phyloP scores from a whole-genome alignment of 35 echinoderm and acorn worm species.

The Heliocidaris erythrogramma region DNA sequence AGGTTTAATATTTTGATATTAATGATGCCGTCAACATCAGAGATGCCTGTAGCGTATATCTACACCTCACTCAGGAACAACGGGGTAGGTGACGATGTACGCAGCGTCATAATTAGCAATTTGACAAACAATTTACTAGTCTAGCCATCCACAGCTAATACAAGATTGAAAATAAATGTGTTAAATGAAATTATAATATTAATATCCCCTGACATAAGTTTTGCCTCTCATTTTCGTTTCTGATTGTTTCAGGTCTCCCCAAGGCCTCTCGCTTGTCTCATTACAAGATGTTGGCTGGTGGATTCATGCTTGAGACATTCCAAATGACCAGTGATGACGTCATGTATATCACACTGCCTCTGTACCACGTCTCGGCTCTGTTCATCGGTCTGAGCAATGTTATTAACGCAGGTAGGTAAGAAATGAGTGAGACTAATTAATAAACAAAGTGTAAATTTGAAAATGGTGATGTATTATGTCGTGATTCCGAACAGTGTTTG shows the following conservation, averaged over 20 bases:
- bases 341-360: conserved; percentile 89
- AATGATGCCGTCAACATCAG: too few relatives aligned
- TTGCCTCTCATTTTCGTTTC: background rate
- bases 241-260: conserved; percentile 66
- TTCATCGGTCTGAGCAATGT: conserved; percentile 91
- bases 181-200: background rate
- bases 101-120: too few relatives aligned
- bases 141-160: too few relatives aligned
- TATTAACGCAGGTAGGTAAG: conserved; percentile 88
- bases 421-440: background rate
- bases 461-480: too few relatives aligned
- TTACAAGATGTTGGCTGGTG: conserved; percentile 92
- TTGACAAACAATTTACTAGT: too few relatives aligned
- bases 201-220: too few relatives aligned
- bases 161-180: background rate
- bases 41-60: too few relatives aligned
- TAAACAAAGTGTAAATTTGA: too few relatives aligned
- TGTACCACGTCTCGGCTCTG: conserved; percentile 95
- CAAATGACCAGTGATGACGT: conserved; percentile 77
- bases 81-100: too few relatives aligned
- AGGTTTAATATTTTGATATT: too few relatives aligned
- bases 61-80: too few relatives aligned
- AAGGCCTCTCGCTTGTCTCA: conserved; percentile 90
- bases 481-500: too few relatives aligned
- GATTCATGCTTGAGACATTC: conserved; percentile 75